A percentile compares a stretch with the other conserved stretches of the same genome.
These are phyloP conservation scores for Gulo gulo DNA, from an alignment of 2,113 vertebrate genomes.

Conservation along the genomic window DNA sequence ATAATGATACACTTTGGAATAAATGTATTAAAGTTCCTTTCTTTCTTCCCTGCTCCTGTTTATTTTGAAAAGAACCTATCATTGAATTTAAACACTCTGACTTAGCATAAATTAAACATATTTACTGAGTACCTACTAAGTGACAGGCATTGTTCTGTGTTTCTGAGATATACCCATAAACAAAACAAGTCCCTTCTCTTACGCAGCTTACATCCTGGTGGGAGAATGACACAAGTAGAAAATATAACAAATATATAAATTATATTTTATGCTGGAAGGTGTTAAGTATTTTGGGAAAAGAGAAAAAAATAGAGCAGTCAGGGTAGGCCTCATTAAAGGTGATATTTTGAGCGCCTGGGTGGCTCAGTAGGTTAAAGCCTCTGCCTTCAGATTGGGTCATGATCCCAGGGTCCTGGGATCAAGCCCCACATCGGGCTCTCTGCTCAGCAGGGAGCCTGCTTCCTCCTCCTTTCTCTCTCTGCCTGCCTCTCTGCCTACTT, in stretches of 20 bases:
- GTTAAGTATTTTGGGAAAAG: not conserved
- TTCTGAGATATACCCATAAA: not conserved
- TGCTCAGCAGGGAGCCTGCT: no score
- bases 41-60: not conserved
- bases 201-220: not conserved
- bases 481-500: no score
- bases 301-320: not conserved
- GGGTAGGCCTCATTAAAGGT: not conserved
- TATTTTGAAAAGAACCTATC: not conserved
- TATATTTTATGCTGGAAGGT: not conserved
- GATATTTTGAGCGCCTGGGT: not conserved
- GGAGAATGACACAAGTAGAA: not conserved
- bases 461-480: no score
- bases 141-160: not conserved
- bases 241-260: not conserved
- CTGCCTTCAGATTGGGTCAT: no score
- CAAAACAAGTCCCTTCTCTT: not conserved
- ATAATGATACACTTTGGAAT: not conserved
- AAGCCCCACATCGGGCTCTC: no score
- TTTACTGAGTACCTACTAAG: not conserved
- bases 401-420: no score
- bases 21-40: not conserved
- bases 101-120: not conserved
- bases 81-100: not conserved
- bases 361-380: no score